phyloP scores from a whole-genome alignment of 2,797 vertebrate genomes.

The Xerus rutilus region DNA sequence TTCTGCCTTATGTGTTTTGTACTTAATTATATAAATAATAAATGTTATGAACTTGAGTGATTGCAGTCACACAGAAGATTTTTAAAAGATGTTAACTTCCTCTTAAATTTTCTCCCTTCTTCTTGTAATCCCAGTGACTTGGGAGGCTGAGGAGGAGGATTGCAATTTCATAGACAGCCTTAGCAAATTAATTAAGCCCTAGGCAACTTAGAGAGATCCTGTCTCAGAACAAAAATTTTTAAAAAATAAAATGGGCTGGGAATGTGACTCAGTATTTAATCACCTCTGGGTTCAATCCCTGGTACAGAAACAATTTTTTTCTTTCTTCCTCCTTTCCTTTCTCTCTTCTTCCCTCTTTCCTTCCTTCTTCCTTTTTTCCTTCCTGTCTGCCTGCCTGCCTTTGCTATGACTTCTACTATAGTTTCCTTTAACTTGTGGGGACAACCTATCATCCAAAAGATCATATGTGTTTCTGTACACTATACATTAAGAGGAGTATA shows the following conservation, averaged over 20 bases:
- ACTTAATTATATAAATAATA: neutral
- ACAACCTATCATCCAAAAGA: neutral
- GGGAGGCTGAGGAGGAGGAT: too few relatives aligned
- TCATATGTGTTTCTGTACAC: neutral
- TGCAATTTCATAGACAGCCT: too few relatives aligned
- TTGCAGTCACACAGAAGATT: neutral
- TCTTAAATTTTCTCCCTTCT: neutral
- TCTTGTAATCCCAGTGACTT: too few relatives aligned
- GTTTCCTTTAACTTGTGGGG: neutral
- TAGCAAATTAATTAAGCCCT: too few relatives aligned
- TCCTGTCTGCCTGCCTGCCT: neutral
- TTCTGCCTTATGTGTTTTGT: neutral
- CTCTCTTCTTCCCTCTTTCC: too few relatives aligned
- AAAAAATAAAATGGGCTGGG: too few relatives aligned
- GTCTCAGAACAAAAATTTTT: too few relatives aligned
- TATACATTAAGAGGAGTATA: neutral
- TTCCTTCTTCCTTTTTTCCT: neutral
- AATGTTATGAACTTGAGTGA: neutral
- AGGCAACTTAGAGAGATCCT: too few relatives aligned
- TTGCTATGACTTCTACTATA: neutral
- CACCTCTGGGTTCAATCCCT: too few relatives aligned
- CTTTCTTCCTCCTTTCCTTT: too few relatives aligned
- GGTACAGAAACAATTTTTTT: neutral
- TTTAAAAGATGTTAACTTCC: neutral
- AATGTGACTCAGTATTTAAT: too few relatives aligned